Conservation (phyloP, 2,113 vertebrate genomes). For the Hippocampus mohnikei region DNA sequence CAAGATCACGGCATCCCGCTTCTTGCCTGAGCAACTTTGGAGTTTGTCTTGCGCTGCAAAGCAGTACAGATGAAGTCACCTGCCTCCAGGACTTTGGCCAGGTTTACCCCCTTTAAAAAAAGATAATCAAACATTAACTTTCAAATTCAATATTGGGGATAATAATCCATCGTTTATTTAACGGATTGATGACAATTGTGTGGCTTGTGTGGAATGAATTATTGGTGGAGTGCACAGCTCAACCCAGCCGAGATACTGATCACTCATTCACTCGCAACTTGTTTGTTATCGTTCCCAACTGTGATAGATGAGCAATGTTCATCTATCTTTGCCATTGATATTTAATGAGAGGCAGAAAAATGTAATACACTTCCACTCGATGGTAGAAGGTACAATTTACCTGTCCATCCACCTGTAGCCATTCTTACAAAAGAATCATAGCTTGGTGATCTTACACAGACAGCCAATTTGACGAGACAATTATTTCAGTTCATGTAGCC, state of each 20-base stretch:
- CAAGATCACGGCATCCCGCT: conserved; percentile 43
- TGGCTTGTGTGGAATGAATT: not conserved
- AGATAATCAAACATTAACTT: not conserved
- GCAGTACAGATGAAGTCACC: conserved; percentile 89
- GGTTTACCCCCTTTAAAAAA: conserved; percentile 82
- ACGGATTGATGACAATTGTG: not conserved
- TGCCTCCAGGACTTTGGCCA: conserved; percentile 82
- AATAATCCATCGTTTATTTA: not conserved
- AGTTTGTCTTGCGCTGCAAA: conserved; percentile 84
- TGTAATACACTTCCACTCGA: not conserved
- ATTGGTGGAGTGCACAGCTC: not conserved
- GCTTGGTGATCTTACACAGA: not conserved
- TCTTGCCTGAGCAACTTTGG: conserved; percentile 85
- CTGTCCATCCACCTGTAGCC: not conserved
- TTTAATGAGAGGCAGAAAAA: not conserved
- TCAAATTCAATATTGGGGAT: not conserved
- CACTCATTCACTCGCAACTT: too few relatives aligned
- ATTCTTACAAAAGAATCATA: not conserved
- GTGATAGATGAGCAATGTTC: too few relatives aligned
- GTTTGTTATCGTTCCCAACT: too few relatives aligned
- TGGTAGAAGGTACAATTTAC: not conserved
- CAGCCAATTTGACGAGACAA: not conserved
- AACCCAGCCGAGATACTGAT: not conserved
- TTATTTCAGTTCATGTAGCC: too few relatives aligned
- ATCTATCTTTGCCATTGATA: not conserved